Evolutionary conservation across 1,140 invertebrate genomes (phyloP).

Genomic region (Calycopis cecrops): DNA sequence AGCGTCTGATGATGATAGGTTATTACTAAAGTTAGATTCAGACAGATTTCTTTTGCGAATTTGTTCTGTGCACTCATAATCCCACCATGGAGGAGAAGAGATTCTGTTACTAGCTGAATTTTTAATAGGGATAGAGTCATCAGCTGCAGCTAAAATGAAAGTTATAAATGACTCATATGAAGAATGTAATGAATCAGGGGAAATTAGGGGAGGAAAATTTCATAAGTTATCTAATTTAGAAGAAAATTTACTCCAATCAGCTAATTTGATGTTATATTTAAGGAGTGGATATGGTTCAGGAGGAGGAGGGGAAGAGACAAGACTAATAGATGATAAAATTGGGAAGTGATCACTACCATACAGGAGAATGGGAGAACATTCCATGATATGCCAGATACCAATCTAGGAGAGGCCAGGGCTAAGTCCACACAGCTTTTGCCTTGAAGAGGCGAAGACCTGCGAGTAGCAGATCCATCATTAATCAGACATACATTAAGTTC

Average conservation of each 20-base stretch:
- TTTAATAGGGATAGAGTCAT: not conserved
- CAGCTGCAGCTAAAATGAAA: not conserved
- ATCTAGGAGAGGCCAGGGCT: constrained; percentile 4
- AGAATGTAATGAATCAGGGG: not conserved
- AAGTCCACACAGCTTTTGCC: constrained; percentile 10
- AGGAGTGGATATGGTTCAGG: constrained; percentile 1
- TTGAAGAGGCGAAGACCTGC: constrained; percentile 11
- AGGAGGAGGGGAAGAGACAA: not conserved
- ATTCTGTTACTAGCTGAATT: not conserved
- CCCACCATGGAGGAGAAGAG: not conserved
- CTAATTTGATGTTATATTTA: not conserved
- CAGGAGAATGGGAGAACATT: not conserved
- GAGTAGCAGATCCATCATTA: no score
- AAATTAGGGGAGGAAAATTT: not conserved
- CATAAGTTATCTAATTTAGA: not conserved
- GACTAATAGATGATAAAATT: not conserved
- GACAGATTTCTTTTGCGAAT: not conserved
- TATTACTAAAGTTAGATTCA: not conserved
- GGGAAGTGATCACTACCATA: constrained; percentile 19
- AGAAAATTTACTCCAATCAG: not conserved
- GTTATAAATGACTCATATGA: not conserved
- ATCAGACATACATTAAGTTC: constrained; percentile 18
- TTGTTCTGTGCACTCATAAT: not conserved
- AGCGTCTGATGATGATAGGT: not conserved
- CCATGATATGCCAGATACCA: not conserved